These are phyloP conservation scores for Picathartes gymnocephalus DNA, from an alignment of 2,113 vertebrate species.

Conservation along the genomic window DNA sequence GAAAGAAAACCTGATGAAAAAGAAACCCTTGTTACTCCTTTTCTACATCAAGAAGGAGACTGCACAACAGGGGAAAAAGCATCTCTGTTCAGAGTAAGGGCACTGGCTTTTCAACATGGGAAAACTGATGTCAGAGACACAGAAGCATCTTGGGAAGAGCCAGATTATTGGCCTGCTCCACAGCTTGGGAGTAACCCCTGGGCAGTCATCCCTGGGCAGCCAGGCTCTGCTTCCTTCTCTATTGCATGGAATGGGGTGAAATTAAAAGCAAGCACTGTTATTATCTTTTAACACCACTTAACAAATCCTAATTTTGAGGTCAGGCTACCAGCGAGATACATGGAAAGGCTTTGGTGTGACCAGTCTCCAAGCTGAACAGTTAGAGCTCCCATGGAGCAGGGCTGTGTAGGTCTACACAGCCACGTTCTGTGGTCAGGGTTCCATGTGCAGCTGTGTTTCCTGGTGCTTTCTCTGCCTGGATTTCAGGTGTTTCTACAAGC, in stretches of 20 bases:
- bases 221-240: background rate
- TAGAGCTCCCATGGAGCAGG: background rate
- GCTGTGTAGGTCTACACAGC: too few species aligned
- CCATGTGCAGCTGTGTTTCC: fast-evolving
- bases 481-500: background rate
- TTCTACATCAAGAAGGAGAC: background rate
- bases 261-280: background rate
- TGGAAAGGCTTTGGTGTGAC: background rate
- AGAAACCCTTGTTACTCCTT: background rate
- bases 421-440: background rate
- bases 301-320: background rate
- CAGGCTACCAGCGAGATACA: background rate
- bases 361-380: background rate
- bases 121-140: background rate
- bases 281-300: background rate
- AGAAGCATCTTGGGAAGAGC: background rate
- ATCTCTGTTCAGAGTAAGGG: background rate
- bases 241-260: background rate
- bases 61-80: background rate
- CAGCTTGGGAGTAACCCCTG: background rate
- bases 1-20: background rate
- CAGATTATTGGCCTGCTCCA: background rate
- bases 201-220: background rate
- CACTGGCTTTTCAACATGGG: background rate
- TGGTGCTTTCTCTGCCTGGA: background rate